Evolutionary conservation across 1,140 invertebrate genomes (phyloP).

Genomic region (Drosophila pectinifera): DNA sequence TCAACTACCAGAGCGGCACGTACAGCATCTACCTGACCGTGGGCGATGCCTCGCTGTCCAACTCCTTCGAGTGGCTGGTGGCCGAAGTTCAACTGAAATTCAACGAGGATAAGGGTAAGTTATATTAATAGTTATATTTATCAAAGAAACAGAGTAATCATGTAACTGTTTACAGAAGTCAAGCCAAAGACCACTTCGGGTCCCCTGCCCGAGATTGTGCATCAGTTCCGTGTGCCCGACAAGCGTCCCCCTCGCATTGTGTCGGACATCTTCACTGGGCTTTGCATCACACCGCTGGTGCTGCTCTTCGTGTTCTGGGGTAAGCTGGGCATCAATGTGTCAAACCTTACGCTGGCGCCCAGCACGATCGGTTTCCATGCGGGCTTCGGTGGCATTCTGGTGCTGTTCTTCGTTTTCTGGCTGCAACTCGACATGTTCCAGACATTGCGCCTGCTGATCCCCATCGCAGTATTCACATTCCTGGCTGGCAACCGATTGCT

Average conservation of each 20-base stretch:
- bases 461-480: conserved; percentile 94
- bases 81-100: conserved; percentile 92
- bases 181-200: conserved; percentile 80
- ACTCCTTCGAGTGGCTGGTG: conserved; percentile 94
- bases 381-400: conserved; percentile 93
- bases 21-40: conserved; percentile 95
- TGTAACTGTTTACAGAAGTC: conserved; percentile 35
- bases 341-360: conserved; percentile 91
- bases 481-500: conserved; percentile 96
- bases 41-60: conserved; percentile 95
- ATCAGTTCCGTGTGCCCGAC: conserved; percentile 96
- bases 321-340: conserved; percentile 95
- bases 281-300: conserved; percentile 93
- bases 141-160: not conserved
- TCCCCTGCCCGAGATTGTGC: conserved; percentile 94
- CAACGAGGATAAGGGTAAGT: conserved; percentile 81
- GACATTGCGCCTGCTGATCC: conserved; percentile 95
- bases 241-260: conserved; percentile 94
- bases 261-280: conserved; percentile 95
- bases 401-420: conserved; percentile 96
- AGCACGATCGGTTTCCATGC: conserved; percentile 95
- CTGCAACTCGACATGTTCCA: conserved; percentile 97
- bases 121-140: too few relatives aligned
- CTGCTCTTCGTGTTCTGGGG: conserved; percentile 95
- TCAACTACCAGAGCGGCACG: conserved; percentile 90